A percentile compares a stretch with the other conserved stretches of the same genome.
Conservation (phyloP, 2,113 vertebrate genomes). For the Periophthalmus modestus region DNA sequence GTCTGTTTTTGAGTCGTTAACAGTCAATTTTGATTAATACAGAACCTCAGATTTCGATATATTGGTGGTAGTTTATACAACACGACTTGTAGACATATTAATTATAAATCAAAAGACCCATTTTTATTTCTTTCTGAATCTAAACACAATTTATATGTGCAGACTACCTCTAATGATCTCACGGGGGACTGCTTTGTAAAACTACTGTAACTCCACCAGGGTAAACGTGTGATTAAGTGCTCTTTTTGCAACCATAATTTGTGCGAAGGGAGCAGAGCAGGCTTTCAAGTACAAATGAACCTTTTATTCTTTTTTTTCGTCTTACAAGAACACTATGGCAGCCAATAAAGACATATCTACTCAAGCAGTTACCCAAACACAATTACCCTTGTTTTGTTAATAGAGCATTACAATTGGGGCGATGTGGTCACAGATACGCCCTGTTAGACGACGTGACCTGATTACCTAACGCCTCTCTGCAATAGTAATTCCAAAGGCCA, state of each 20-base stretch:
- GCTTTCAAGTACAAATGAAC: constrained; percentile 51
- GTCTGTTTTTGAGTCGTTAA: no score
- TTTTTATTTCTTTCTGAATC: neutral
- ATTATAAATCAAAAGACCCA: neutral
- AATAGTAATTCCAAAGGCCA: constrained; percentile 64
- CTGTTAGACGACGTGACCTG: constrained; percentile 43
- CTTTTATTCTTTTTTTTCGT: constrained; percentile 6
- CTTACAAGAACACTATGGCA: constrained; percentile 24
- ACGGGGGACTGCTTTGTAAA: constrained; percentile 25
- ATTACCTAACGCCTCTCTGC: constrained; percentile 46
- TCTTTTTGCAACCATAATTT: constrained; percentile 57
- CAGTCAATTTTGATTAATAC: no score
- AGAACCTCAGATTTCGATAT: neutral
- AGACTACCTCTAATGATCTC: constrained; percentile 11
- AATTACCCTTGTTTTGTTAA: constrained; percentile 56
- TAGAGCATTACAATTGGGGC: constrained; percentile 60
- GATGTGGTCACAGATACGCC: constrained; percentile 49
- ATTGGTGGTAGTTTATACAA: neutral
- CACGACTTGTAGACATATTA: neutral
- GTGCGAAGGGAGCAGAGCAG: constrained; percentile 29
- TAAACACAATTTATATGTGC: neutral
- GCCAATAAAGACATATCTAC: constrained; percentile 37
- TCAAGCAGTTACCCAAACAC: constrained; percentile 58
- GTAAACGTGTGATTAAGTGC: constrained; percentile 45
- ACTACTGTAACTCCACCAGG: constrained; percentile 27